These are phyloP conservation scores for Piezodorus guildinii DNA, from an alignment of 1,140 invertebrate genomes.

Conservation along the genomic window DNA sequence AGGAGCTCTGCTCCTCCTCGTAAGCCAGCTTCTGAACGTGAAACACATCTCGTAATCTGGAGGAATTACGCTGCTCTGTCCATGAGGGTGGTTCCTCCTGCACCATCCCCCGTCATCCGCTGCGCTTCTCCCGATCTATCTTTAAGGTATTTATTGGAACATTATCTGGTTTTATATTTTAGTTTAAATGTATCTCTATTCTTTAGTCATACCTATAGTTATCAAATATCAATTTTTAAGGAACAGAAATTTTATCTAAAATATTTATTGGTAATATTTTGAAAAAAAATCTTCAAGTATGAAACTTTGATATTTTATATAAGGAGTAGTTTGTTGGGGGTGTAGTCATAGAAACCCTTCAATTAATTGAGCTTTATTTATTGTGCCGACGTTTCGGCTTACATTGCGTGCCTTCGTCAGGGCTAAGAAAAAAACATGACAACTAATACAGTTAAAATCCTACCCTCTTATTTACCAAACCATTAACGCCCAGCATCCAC, in stretches of 20 bases:
- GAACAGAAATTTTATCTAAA: neutral
- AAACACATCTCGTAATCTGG: constrained; percentile 88
- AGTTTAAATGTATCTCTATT: neutral
- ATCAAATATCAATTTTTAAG: neutral
- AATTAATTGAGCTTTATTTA: too few species aligned
- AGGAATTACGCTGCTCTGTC: constrained; percentile 92
- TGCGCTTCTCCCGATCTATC: constrained; percentile 88
- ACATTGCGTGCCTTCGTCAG: too few species aligned
- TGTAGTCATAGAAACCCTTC: too few species aligned
- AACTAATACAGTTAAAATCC: too few species aligned
- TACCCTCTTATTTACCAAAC: too few species aligned
- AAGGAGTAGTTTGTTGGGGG: too few species aligned
- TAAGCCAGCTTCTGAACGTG: constrained; percentile 80
- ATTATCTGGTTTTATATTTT: neutral
- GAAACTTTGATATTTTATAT: too few species aligned
- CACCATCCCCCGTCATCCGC: constrained; percentile 65
- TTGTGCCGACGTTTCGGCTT: too few species aligned
- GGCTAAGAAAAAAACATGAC: too few species aligned
- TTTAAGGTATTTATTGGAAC: constrained; percentile 50
- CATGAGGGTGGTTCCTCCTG: constrained; percentile 79
- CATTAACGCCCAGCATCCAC: too few species aligned
- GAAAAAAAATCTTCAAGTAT: neutral
- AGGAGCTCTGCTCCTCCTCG: constrained; percentile 59
- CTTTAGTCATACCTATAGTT: neutral
- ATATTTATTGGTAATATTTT: neutral